A percentile compares a stretch with the other conserved stretches of the same genome.
Evolutionary conservation across 2,113 vertebrate genomes (phyloP).

Genomic region (Mastomys natalensis): DNA sequence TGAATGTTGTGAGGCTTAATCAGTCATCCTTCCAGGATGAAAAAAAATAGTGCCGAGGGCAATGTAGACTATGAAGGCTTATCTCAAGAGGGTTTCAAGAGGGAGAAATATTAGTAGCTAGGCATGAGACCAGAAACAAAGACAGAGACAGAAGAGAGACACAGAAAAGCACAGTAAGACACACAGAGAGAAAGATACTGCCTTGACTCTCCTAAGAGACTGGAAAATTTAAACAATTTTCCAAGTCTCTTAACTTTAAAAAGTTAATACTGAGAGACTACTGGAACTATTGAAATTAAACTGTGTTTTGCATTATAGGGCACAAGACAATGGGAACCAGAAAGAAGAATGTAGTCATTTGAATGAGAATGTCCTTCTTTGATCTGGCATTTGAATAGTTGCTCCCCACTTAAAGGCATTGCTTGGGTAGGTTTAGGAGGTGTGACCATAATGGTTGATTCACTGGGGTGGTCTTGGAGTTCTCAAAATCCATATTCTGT

Average conservation of each 20-base stretch:
- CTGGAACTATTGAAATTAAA: background rate
- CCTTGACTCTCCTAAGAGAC: background rate
- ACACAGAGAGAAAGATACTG: background rate
- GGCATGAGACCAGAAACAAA: background rate
- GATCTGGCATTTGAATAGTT: background rate
- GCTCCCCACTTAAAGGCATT: background rate
- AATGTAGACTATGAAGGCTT: background rate
- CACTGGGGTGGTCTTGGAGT: background rate
- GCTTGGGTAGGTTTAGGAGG: background rate
- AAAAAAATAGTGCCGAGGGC: background rate
- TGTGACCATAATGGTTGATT: background rate
- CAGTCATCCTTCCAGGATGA: background rate
- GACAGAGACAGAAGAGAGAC: background rate
- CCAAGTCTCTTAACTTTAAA: too few relatives aligned
- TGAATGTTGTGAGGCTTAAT: background rate
- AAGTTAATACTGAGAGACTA: background rate
- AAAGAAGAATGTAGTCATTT: background rate
- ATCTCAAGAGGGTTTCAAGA: background rate
- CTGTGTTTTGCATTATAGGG: background rate
- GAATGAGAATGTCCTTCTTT: background rate
- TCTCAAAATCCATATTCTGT: background rate
- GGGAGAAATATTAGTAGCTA: background rate
- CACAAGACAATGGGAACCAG: background rate
- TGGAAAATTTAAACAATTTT: background rate
- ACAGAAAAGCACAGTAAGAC: background rate